Evolutionary conservation across 2,888 invertebrate genomes (phyloP).

Genomic region (Trachelus troglodyta): DNA sequence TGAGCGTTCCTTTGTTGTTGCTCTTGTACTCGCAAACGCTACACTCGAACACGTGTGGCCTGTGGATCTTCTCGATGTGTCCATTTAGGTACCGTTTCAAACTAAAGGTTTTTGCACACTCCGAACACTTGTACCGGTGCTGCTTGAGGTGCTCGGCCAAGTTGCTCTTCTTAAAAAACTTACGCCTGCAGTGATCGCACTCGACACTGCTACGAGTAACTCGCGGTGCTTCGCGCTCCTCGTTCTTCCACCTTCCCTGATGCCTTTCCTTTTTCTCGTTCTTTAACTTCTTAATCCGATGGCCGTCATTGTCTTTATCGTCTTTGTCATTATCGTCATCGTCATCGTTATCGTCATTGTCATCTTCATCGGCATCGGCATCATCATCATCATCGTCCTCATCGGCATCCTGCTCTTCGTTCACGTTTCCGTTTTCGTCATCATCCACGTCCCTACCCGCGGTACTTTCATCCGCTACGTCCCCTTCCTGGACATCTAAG

Average conservation of each 20-base stretch:
- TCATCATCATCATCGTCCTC: neutral
- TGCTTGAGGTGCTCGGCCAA: conserved; percentile 25
- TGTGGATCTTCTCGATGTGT: conserved; percentile 27
- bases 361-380: neutral
- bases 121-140: conserved; percentile 28
- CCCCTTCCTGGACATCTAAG: neutral
- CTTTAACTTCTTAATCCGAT: neutral
- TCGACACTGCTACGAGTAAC: conserved; percentile 23
- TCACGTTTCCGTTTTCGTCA: neutral
- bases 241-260: neutral
- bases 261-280: neutral
- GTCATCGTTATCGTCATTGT: neutral
- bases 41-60: conserved; percentile 29
- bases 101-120: conserved; percentile 28
- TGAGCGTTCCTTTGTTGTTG: conserved; percentile 46
- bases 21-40: conserved; percentile 47
- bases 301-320: neutral
- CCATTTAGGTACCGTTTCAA: conserved; percentile 20
- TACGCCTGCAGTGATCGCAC: conserved; percentile 44
- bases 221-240: neutral
- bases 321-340: neutral
- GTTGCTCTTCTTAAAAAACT: conserved; percentile 39
- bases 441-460: neutral
- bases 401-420: neutral
- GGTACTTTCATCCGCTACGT: neutral